A percentile compares a stretch with the other conserved stretches of the same genome.
These are phyloP conservation scores for Merodon equestris DNA, from an alignment of 2,888 invertebrate species.

Conservation along the genomic window DNA sequence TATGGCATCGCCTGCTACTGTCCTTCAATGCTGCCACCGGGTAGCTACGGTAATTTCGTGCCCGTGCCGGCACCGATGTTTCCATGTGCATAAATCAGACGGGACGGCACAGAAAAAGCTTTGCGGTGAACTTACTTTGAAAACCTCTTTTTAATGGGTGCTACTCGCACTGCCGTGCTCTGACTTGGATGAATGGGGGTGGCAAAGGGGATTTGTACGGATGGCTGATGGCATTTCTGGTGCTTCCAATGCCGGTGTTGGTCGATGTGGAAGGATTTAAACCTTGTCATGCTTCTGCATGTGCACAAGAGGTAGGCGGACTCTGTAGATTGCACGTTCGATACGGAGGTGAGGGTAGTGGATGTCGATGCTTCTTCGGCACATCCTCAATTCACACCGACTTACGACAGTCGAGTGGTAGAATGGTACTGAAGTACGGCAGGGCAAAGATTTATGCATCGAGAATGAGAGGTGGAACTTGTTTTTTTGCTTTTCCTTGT, in stretches of 20 bases:
- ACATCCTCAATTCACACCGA: constrained; percentile 66
- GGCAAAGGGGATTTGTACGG: neutral
- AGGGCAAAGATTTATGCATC: constrained; percentile 57
- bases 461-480: constrained; percentile 16
- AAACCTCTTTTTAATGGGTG: constrained; percentile 69
- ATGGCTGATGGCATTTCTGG: neutral
- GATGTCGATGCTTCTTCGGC: constrained; percentile 55
- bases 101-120: constrained; percentile 70
- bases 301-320: neutral
- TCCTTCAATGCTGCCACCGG: too few relatives aligned
- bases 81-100: constrained; percentile 70
- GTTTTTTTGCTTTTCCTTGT: neutral
- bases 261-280: constrained; percentile 49
- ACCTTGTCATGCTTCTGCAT: constrained; percentile 46
- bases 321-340: too few relatives aligned
- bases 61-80: constrained; percentile 51
- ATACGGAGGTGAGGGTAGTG: too few relatives aligned
- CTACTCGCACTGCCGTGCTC: constrained; percentile 6
- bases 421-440: constrained; percentile 53
- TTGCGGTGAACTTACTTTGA: constrained; percentile 70
- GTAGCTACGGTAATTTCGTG: too few relatives aligned
- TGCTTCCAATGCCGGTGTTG: constrained; percentile 13
- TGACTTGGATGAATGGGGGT: too few relatives aligned
- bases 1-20: constrained; percentile 17
- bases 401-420: too few relatives aligned